Base-by-base conservation (phyloP, 1,140 invertebrate genomes). In the Saxidomus purpurata region DNA sequence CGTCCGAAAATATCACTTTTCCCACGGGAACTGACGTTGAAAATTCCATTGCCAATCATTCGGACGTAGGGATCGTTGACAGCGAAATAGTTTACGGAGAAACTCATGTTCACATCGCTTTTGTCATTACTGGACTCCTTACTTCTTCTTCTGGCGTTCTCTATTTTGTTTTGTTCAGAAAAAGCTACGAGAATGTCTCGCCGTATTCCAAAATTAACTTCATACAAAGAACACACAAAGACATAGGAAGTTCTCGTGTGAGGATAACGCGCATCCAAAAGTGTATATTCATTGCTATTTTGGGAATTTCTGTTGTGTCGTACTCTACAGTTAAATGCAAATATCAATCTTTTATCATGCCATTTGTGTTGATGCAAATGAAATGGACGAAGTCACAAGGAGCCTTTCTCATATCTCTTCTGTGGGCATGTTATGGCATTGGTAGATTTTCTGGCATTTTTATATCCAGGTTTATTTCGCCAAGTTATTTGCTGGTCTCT, bases 331-430 rank as follows among this genome's bases (percentile, higher is more conserved):
- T 84, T 0, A 85, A 90, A 67, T 89, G 86, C 59, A 90, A 86
- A 34, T 90, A 87, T 31, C 34, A 69, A 4, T 69, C 85, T 1
- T 91, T 81, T 49, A 80, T 91, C 3, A 67, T 77, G 49, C 43
- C 88, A 0, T 90, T 82, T 67, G 83, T 82, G 2, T 55, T 89
- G 19, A 47, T 79, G 49, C 43, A 87, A 28, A 47, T 91, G 25
- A 36, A 82, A 19, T 91, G 91, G 91, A 80, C 49, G 25, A 91
- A 91, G 38, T 13, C 69, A 17, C 11, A 85, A 1, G 91, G 89
- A 0, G 79, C 89, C 8, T 36, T 84, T 31, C 63, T 90, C 9
- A 89, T 88, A 9, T 90, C 91, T 0, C 63, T 87, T 4, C 63
- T 85, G 17, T 91, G 91, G 91, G 76, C 80, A 31, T 67, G 47